Base-by-base conservation (phyloP, 2,797 vertebrate species). In the Pseudochaenichthys georgianus region DNA sequence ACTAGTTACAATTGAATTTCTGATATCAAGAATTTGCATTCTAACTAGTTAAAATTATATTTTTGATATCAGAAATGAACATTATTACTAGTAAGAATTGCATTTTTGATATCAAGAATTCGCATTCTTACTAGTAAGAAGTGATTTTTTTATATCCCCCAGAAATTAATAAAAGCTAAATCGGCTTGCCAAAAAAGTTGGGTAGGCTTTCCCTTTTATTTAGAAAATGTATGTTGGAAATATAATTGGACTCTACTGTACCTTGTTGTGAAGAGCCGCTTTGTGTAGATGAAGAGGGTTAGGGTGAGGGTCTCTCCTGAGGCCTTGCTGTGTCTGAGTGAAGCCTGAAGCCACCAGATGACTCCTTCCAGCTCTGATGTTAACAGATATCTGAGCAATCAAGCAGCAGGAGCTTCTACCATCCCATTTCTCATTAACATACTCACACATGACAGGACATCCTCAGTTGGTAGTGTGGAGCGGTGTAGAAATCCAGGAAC, bases 381-480 rank as follows among this genome's bases (percentile, higher is more conserved):
- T 59, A 8, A 62, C n/a, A n/a, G 6, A 48, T 74, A 64, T 89
- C 68, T 87, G 84, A 81, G 57, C 66, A 42, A 77, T 85, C 64
- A 31, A 54, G 23, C 58, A 78, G 63, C n/a, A 17, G 47, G 38
- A 54, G 59, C 34, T n/a, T 61, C 34, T 63, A 60, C 73, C 83
- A 87, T 85, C 81, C 86, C 73, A 70, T 75, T 73, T 80, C 64
- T 74, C 77, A 55, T 54, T 17, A 64, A 59, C 28, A 28, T 4
- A 70, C 59, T 45, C n/a, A 73, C 51, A 46, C 34, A 19, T 51
- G 65, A 91, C 90, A 93, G 92, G 90, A 94, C 83, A 89, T 93
- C 79, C 92, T 93, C 78, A 75, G 60, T 66, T 79, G 52, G 12
- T 13, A 72, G 57, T 65, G 11, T 83, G 78, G 51, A 57, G 74